Evolutionary conservation across 1,140 invertebrate species (phyloP), one percentile per base, ranked within the genome.

Genomic region (Rhynchophorus ferrugineus): DNA sequence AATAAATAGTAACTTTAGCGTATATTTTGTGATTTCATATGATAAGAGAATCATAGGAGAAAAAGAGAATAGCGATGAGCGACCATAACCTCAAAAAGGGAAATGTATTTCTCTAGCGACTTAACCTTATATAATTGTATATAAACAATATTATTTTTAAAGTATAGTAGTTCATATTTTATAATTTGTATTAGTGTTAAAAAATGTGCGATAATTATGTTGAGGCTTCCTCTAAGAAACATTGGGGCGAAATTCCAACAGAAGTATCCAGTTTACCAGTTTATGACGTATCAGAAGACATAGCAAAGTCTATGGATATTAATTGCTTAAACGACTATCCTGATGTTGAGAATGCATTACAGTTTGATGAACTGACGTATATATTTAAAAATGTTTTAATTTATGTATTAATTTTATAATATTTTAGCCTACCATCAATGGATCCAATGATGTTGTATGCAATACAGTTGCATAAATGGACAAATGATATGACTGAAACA

Each of bases 381-480:
- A 60, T 17, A 48, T n/a, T 33, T 33, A 16, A 22, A 9, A 51
- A 45, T 6, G 2, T 44, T 33, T 22, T 18, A 37, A 44, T 7
- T 36, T 49, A 29, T 16, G 14, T n/a, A 24, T 34, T 43, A 13
- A 36, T 35, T 43, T 61, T 49, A 11, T 44, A 8, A 8, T 22
- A 5, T 54, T 46, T 17, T 51, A 66, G 62, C 6, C 54, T 66
- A 36, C 57, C 58, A 24, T 51, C 60, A 9, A 61, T 62, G 56
- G 65, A 69, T 46, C 65, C 67, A 0, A 36, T 66, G 18, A 58
- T 67, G 29, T 18, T 65, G 9, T 60, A 66, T 48, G 57, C 64
- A n/a, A 69, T 69, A 20, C 34, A 60, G 2, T 49, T 69, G 19
- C 67, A 69, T 46, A 66, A 67, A 60, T 59, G 65, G 50, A 58